Evolutionary conservation across 2,888 invertebrate genomes (phyloP).

Genomic region (Leuctra nigra): DNA sequence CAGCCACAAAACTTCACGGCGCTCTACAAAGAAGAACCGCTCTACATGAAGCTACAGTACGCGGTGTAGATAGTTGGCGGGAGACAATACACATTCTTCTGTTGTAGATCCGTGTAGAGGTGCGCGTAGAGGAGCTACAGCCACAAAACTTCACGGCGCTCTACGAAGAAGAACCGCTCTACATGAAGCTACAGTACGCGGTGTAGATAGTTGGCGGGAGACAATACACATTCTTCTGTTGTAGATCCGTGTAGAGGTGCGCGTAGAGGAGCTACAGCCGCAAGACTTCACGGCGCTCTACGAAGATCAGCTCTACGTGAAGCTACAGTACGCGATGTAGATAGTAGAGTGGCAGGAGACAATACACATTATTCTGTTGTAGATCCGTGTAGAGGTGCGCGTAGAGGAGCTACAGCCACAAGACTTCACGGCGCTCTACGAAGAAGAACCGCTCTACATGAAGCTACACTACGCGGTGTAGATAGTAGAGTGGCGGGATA

Average conservation of each 20-base stretch:
- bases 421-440: constrained; percentile 38
- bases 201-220: too few species aligned
- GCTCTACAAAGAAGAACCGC: constrained; percentile 42
- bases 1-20: constrained; percentile 35
- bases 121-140: constrained; percentile 37
- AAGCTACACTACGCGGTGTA: constrained; percentile 44
- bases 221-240: too few species aligned
- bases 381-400: constrained; percentile 44
- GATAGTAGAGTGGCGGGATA: constrained; percentile 42
- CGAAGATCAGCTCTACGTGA: constrained; percentile 41
- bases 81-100: too few species aligned
- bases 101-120: constrained; percentile 46
- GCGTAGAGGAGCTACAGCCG: constrained; percentile 36
- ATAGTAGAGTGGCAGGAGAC: constrained; percentile 41
- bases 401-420: constrained; percentile 37
- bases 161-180: constrained; percentile 42
- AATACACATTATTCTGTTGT: too few species aligned
- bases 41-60: constrained; percentile 43
- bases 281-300: constrained; percentile 38
- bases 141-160: constrained; percentile 36
- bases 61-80: too few species aligned
- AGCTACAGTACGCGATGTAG: constrained; percentile 43
- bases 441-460: constrained; percentile 41
- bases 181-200: constrained; percentile 42
- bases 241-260: constrained; percentile 44